Evolutionary conservation across 2,113 vertebrate genomes (phyloP), one percentile per base, ranked within the genome.

Genomic region (Brevimyrus niger): DNA sequence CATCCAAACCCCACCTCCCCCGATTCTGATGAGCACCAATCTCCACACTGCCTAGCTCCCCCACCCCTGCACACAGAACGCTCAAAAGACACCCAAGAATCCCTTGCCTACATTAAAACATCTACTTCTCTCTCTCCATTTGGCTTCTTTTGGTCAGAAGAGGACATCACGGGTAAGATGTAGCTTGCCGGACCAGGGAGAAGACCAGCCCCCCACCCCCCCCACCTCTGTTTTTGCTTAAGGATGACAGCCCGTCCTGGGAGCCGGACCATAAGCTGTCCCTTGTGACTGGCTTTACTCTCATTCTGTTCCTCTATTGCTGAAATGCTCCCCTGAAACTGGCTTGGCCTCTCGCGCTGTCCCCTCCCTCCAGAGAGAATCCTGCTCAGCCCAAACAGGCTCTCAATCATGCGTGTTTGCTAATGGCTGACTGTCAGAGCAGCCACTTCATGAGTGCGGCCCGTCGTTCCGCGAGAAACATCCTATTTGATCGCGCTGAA

Each of bases 401-500:
- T 82, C 69, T 89, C 88, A 42, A 83, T 89, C 88, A 82, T 19
- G 2, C 27, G 48, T 4, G 23, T 58, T 89, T 89, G 47, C 69
- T 89, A 89, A 89, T 53, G 69, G 31, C 9, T n/a, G 47, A 17
- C 88, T 83, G 55, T 83, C 48, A 15, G 31, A 38, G 73, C 73
- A 42, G 31, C 35, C 88, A 55, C 73, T 89, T 47, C 10, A 50
- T 8, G 73, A 53, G 69, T n/a, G 44, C 10, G 46, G 65, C 44
- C 65, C 46, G 35, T 50, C n/a, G 31, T 76, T 80, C 47, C 35
- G 31, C 31, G 31, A 35, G 48, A 80, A 83, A 83, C 35, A 31
- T 88, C 65, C 13, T 88, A 89, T 55, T 65, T 89, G 48, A 89
- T 89, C 88, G 38, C 17, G 35, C 27, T n/a, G 73, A 82, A 83